A percentile compares a stretch with the other conserved stretches of the same genome.
Evolutionary conservation across 2,888 invertebrate species (phyloP).

Genomic region (Temnothorax rugatulus): DNA sequence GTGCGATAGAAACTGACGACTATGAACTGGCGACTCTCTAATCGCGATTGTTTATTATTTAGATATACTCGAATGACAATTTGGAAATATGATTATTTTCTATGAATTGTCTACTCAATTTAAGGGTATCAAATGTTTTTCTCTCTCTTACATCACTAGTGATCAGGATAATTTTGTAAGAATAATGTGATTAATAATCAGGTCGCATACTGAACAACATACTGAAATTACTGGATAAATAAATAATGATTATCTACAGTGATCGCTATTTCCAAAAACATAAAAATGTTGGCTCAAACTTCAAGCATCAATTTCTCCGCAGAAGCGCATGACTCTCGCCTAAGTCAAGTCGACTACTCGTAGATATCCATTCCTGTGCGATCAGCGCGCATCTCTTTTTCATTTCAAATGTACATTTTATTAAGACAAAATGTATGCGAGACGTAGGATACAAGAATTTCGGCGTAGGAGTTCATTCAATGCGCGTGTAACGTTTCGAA

Average conservation of each 20-base stretch:
- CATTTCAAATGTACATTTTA: background rate
- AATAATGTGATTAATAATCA: constrained; percentile 6
- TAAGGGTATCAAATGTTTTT: background rate
- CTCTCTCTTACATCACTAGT: background rate
- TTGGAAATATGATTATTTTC: background rate
- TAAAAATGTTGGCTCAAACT: background rate
- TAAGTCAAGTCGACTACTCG: background rate
- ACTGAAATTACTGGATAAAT: background rate
- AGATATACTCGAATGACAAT: background rate
- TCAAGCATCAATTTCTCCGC: background rate
- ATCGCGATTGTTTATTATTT: background rate
- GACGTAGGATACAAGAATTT: constrained; percentile 4
- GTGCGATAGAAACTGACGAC: background rate
- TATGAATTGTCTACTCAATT: background rate
- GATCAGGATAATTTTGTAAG: background rate
- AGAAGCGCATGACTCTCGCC: background rate
- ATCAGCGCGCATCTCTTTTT: background rate
- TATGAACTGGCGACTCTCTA: background rate
- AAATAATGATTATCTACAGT: background rate
- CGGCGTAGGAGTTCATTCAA: background rate
- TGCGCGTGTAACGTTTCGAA: background rate
- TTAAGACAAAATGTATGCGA: background rate
- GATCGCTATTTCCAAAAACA: background rate
- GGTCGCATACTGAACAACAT: background rate
- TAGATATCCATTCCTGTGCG: background rate